Evolutionary conservation across 2,113 vertebrate genomes (phyloP).

Genomic region (Lycaon pictus): DNA sequence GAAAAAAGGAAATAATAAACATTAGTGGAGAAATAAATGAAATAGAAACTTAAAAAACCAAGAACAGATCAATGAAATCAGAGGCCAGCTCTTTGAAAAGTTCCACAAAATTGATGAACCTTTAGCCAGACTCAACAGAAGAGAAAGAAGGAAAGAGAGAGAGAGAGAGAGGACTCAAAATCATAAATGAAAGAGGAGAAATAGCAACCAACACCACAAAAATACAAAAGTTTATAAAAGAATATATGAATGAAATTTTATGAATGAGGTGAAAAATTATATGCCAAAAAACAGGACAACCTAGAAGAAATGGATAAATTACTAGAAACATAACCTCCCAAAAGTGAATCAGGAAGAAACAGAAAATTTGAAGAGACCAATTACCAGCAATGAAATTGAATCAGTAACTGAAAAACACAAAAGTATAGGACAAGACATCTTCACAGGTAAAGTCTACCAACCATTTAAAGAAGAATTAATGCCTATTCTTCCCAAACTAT

Average conservation of each 20-base stretch:
- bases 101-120: background rate
- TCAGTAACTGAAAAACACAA: background rate
- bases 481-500: background rate
- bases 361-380: background rate
- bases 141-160: background rate
- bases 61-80: background rate
- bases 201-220: background rate
- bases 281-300: background rate
- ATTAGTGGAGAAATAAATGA: background rate
- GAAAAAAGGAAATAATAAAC: background rate
- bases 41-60: background rate
- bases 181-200: background rate
- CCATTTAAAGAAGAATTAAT: background rate
- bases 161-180: background rate
- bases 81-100: background rate
- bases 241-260: background rate
- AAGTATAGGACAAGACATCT: background rate
- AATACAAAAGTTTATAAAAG: background rate
- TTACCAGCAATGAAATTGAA: background rate
- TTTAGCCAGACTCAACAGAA: background rate
- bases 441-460: background rate
- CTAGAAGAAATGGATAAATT: background rate
- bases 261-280: background rate
- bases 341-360: background rate
- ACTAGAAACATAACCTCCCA: background rate